Conservation (phyloP, 2,888 invertebrate genomes). For the Sceliomorpha sp. region DNA sequence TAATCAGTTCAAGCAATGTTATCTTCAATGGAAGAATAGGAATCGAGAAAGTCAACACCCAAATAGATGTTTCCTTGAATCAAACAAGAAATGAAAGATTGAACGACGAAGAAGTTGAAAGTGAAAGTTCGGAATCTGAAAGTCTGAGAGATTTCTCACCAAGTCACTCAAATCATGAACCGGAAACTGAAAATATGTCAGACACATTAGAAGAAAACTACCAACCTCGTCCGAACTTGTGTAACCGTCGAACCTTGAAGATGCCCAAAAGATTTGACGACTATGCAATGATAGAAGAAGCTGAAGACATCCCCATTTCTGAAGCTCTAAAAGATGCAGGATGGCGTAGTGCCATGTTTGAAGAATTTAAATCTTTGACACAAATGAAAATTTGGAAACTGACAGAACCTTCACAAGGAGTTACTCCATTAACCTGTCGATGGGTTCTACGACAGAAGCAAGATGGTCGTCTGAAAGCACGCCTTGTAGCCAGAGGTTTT, state of each 20-base stretch:
- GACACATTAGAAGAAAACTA: slow-evolving; percentile 15
- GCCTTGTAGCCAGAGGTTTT: slow-evolving; percentile 61
- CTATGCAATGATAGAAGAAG: slow-evolving; percentile 52
- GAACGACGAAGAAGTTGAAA: slow-evolving; percentile 2
- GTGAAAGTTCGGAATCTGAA: no score
- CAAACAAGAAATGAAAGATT: not conserved
- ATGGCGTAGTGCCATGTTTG: slow-evolving; percentile 61
- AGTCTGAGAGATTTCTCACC: not conserved
- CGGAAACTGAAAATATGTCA: slow-evolving; percentile 1
- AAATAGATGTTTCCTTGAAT: slow-evolving; percentile 36
- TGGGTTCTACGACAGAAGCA: slow-evolving; percentile 61
- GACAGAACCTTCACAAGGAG: no score
- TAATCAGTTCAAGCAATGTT: slow-evolving; percentile 54
- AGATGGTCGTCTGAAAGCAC: slow-evolving; percentile 58
- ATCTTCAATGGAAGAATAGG: slow-evolving; percentile 41
- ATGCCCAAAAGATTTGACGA: slow-evolving; percentile 41
- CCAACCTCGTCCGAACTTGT: no score
- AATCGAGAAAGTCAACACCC: slow-evolving; percentile 43
- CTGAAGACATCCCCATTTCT: slow-evolving; percentile 52
- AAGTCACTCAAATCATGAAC: no score
- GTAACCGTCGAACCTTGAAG: slow-evolving; percentile 49
- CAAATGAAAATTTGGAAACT: slow-evolving; percentile 7
- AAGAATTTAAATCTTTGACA: slow-evolving; percentile 41
- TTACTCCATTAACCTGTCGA: slow-evolving; percentile 21
- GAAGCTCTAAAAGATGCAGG: slow-evolving; percentile 62